A percentile compares a stretch with the other conserved stretches of the same genome.
These are phyloP conservation scores for Phylloscopus whistleri DNA, from an alignment of 2,113 vertebrate genomes.

Conservation along the genomic window DNA sequence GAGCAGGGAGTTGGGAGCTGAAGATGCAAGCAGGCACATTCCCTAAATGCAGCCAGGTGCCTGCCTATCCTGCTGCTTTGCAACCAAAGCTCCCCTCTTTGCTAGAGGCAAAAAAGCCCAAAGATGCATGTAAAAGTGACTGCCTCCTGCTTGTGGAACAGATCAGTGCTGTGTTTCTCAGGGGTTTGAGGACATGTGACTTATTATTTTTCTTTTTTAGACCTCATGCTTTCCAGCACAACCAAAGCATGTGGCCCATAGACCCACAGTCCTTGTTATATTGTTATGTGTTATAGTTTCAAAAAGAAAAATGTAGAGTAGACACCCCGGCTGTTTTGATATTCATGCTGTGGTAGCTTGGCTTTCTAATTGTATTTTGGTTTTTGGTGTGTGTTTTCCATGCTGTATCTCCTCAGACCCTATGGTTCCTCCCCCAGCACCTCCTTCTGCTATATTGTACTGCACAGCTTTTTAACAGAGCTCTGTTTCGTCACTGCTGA, in stretches of 20 bases:
- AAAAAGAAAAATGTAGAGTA: neutral
- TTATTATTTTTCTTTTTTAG: neutral
- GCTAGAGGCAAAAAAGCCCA: neutral
- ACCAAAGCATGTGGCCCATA: neutral
- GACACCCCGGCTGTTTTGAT: neutral
- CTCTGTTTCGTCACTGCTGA: neutral
- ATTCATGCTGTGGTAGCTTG: neutral
- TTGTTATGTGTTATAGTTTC: fast-evolving
- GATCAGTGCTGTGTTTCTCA: neutral
- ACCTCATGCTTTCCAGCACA: neutral
- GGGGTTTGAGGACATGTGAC: neutral
- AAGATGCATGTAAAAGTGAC: neutral
- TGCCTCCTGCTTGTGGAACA: fast-evolving
- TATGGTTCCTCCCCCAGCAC: neutral
- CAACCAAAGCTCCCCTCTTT: neutral
- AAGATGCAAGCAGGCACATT: neutral
- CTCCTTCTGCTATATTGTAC: neutral
- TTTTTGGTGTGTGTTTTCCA: neutral
- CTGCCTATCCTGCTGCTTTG: neutral
- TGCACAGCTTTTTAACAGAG: neutral
- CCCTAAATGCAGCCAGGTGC: neutral
- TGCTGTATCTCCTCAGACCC: neutral
- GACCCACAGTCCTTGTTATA: neutral
- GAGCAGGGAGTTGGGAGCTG: neutral
- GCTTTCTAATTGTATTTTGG: neutral